phyloP scores from a whole-genome alignment of 2,888 invertebrate species.

The Volucella zonaria region DNA sequence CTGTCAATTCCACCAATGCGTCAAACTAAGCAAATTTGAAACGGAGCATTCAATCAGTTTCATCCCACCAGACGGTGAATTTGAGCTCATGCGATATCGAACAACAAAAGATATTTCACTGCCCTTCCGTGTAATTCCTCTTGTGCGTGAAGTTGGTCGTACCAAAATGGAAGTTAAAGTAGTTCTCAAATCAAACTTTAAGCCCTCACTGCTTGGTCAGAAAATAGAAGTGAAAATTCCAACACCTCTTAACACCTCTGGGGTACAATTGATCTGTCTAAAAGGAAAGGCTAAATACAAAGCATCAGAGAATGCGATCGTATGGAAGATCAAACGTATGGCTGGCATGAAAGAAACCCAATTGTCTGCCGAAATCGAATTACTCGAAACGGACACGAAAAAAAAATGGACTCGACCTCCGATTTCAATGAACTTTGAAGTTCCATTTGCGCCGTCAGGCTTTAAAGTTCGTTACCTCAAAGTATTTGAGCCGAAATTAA shows the following conservation, averaged over 20 bases:
- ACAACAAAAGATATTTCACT: slow-evolving; percentile 99
- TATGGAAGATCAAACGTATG: slow-evolving; percentile 97
- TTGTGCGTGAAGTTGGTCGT: slow-evolving; percentile 98
- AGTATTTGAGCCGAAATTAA: slow-evolving; percentile 99
- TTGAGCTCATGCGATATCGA: slow-evolving; percentile 99
- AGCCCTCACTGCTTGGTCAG: slow-evolving; percentile 98
- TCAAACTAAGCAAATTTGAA: slow-evolving; percentile 99
- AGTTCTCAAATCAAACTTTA: slow-evolving; percentile 99
- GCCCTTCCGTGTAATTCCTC: slow-evolving; percentile 99
- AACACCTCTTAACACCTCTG: slow-evolving; percentile 98
- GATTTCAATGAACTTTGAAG: slow-evolving; percentile 99
- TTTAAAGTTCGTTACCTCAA: slow-evolving; percentile 99
- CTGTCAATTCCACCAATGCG: slow-evolving; percentile 99
- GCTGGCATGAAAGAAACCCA: slow-evolving; percentile 99
- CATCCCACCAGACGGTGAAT: slow-evolving; percentile 99
- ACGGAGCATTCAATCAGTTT: slow-evolving; percentile 99
- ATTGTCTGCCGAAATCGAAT: slow-evolving; percentile 98
- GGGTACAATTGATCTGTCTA: slow-evolving; percentile 98
- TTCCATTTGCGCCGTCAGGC: slow-evolving; percentile 99
- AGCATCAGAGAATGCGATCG: slow-evolving; percentile 99
- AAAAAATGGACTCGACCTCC: slow-evolving; percentile 99
- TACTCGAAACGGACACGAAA: slow-evolving; percentile 98
- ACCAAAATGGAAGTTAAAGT: slow-evolving; percentile 99
- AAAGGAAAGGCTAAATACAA: slow-evolving; percentile 99
- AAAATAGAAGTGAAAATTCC: slow-evolving; percentile 99